Conservation (phyloP, 2,113 vertebrate species). For the Zosterops japonicus region DNA sequence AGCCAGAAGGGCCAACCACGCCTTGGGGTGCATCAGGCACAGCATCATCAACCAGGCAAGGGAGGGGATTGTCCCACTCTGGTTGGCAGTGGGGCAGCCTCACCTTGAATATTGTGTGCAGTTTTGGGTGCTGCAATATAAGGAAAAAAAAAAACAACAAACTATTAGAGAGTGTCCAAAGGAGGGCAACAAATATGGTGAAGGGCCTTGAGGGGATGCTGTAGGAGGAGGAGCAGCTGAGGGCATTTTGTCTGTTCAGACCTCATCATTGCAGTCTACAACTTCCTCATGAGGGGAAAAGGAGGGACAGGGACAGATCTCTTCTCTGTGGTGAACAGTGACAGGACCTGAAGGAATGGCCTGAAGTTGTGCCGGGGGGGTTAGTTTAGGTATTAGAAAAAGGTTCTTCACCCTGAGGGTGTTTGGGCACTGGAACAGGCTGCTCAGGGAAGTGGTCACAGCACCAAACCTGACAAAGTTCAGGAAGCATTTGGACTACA, state of each 20-base stretch:
- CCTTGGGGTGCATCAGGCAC: background rate
- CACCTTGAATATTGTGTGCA: background rate
- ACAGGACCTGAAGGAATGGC: rapidly evolving
- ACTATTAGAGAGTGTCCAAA: background rate
- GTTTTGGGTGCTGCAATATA: background rate
- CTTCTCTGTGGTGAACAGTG: background rate
- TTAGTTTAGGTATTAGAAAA: background rate
- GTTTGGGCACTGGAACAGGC: background rate
- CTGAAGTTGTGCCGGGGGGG: background rate
- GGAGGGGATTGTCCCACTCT: background rate
- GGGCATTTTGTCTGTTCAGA: background rate
- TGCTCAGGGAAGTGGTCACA: background rate
- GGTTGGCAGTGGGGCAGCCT: background rate
- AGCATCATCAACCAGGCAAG: rapidly evolving
- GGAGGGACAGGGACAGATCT: background rate
- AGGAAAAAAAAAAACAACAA: no score
- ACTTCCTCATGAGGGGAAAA: background rate
- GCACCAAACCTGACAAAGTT: background rate
- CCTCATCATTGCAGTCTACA: background rate
- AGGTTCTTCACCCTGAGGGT: background rate
- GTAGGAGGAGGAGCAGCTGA: background rate
- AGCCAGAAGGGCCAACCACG: background rate
- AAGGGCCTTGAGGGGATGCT: background rate
- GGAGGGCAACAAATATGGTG: background rate
- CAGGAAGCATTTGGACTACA: background rate